Percentiles rank a stretch among this genome's conserved stretches.
Conservation (phyloP, 2,797 vertebrate genomes). For the Hozukius guyotensis region DNA sequence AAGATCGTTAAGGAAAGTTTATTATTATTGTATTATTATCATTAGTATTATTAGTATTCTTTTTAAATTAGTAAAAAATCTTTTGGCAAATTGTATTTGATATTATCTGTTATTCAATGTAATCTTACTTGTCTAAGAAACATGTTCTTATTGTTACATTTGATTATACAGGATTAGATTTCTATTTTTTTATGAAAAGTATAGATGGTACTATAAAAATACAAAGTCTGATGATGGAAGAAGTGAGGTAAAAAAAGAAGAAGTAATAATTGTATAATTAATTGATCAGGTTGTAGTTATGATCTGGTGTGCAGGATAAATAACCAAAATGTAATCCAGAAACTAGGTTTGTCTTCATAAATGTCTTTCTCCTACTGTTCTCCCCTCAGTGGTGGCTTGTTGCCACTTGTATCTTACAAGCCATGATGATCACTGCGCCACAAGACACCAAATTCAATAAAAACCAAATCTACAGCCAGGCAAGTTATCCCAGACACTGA, state of each 20-base stretch:
- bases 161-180: not conserved
- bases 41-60: not conserved
- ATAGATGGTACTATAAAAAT: not conserved
- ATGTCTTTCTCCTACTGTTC: not conserved
- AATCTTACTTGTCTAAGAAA: not conserved
- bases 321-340: not conserved
- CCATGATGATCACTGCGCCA: not conserved
- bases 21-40: not conserved
- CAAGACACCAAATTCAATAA: not conserved
- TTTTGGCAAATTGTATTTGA: not conserved
- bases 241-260: not conserved
- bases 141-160: not conserved
- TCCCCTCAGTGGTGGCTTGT: not conserved
- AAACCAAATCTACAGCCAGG: not conserved
- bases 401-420: not conserved
- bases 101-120: not conserved
- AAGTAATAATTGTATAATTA: not conserved
- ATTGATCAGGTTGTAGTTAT: not conserved
- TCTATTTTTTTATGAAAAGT: not conserved
- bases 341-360: not conserved
- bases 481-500: not conserved
- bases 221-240: not conserved
- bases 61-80: not conserved
- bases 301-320: not conserved
- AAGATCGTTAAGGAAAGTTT: fast-evolving